Conservation (phyloP, 1,140 invertebrate species). For the Anastatus disparis region DNA sequence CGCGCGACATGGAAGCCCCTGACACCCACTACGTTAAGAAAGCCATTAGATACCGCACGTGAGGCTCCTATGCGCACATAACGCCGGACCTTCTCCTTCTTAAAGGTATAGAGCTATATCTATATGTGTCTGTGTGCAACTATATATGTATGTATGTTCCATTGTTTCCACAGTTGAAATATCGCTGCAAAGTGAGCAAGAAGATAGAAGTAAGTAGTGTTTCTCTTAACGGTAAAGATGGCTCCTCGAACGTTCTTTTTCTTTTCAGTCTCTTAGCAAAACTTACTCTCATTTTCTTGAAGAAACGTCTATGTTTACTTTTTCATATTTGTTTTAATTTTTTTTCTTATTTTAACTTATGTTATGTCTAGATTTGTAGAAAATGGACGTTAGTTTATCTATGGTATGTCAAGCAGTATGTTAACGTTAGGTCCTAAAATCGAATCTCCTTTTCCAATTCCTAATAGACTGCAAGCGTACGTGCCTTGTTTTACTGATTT, state of each 20-base stretch:
- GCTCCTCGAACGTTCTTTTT: too few relatives aligned
- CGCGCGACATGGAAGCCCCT: constrained; percentile 38
- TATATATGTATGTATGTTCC: too few relatives aligned
- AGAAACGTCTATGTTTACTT: too few relatives aligned
- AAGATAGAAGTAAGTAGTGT: too few relatives aligned
- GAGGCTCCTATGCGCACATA: constrained; percentile 42
- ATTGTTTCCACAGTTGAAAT: constrained; percentile 12
- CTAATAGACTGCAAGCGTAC: constrained; percentile 33
- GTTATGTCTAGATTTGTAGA: too few relatives aligned
- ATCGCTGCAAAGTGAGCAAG: neutral
- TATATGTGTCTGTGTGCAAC: neutral
- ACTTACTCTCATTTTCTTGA: too few relatives aligned
- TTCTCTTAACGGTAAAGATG: too few relatives aligned
- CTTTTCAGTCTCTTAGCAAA: neutral
- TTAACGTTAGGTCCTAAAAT: constrained; percentile 17
- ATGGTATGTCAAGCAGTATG: neutral
- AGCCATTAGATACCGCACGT: constrained; percentile 46
- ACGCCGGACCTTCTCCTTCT: constrained; percentile 39
- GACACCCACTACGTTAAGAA: constrained; percentile 50
- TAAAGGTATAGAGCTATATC: too few relatives aligned
- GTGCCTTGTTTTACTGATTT: constrained; percentile 36
- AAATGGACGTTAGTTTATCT: neutral
- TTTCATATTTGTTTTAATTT: too few relatives aligned
- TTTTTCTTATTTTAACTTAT: too few relatives aligned
- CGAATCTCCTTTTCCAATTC: constrained; percentile 35